Percentiles rank a stretch among this genome's conserved stretches.
These are phyloP conservation scores for Chaenogobius annularis DNA, from an alignment of 2,113 vertebrate species.

Conservation along the genomic window DNA sequence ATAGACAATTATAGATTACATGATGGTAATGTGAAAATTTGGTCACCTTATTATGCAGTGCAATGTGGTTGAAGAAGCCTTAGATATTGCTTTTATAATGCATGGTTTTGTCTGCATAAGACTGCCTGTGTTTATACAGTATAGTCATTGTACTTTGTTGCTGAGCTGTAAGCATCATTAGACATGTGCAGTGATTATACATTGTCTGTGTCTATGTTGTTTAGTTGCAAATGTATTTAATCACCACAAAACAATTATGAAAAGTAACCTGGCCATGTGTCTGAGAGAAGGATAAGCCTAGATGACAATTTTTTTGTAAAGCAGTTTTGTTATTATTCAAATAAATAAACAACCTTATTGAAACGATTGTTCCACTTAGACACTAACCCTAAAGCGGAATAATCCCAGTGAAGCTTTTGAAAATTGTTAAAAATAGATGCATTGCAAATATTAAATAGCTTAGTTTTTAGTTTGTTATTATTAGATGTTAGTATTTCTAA, in stretches of 20 bases:
- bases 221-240: background rate
- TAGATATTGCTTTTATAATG: constrained; percentile 35
- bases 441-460: too few species aligned
- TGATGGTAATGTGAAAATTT: background rate
- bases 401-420: too few species aligned
- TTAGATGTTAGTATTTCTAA: too few species aligned
- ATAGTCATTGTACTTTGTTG: background rate
- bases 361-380: too few species aligned
- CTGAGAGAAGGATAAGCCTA: background rate
- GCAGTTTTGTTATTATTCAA: background rate
- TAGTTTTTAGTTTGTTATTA: too few species aligned
- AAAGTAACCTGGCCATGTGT: too few species aligned
- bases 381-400: too few species aligned
- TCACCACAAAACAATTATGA: background rate
- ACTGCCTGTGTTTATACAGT: constrained; percentile 46
- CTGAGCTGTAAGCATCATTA: background rate
- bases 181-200: background rate
- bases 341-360: too few species aligned
- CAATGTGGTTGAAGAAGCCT: background rate
- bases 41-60: background rate
- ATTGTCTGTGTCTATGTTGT: background rate
- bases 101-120: constrained; percentile 57
- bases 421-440: too few species aligned
- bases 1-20: background rate
- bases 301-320: background rate